A percentile compares a stretch with the other conserved stretches of the same genome.
Conservation (phyloP, 1,140 invertebrate species). For the Aporrectodea caliginosa region DNA sequence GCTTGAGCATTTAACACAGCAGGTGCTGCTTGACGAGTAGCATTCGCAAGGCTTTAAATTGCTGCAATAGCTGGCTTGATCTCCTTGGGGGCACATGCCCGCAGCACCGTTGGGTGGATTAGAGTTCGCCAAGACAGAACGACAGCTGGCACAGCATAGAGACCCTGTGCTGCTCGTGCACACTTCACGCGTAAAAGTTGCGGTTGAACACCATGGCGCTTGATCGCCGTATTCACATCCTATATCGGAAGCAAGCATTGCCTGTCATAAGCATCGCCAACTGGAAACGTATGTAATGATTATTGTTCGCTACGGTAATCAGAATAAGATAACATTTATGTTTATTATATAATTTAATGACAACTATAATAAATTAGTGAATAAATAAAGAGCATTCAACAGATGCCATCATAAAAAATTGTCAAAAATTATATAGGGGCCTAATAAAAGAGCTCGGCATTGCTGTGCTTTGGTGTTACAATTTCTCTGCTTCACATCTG, state of each 20-base stretch:
- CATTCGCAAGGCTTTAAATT: not conserved
- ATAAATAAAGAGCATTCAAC: not conserved
- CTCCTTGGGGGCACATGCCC: not conserved
- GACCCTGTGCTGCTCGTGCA: not conserved
- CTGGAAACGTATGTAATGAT: not conserved
- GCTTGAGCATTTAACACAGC: no score
- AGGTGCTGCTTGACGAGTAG: not conserved
- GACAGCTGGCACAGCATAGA: not conserved
- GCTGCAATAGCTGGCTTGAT: not conserved
- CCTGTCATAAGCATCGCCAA: no score
- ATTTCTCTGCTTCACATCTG: not conserved
- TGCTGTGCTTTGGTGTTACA: not conserved
- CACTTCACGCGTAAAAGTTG: not conserved
- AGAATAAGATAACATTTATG: no score
- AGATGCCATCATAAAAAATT: not conserved
- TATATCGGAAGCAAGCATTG: not conserved
- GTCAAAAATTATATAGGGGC: not conserved
- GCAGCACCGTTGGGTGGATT: not conserved
- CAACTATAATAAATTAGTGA: not conserved
- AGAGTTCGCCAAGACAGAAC: not conserved
- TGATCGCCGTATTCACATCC: constrained; percentile 7
- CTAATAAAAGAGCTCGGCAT: not conserved
- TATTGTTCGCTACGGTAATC: not conserved
- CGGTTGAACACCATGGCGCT: not conserved
- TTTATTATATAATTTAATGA: no score